phyloP scores from a whole-genome alignment of 2,797 vertebrate genomes.

The Scyliorhinus canicula region DNA sequence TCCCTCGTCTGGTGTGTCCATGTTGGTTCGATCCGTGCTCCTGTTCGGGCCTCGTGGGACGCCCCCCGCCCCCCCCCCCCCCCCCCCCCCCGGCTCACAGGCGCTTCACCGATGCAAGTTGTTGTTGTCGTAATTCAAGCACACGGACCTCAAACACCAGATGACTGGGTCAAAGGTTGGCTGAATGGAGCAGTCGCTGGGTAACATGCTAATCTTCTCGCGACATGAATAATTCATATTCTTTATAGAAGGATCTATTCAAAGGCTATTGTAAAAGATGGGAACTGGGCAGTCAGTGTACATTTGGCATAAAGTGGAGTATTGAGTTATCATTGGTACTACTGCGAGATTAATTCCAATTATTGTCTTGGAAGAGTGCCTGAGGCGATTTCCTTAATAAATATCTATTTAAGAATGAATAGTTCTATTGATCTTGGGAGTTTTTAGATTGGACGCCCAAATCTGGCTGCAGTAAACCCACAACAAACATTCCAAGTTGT shows the following conservation, averaged over 20 bases:
- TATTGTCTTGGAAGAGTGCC: slow-evolving; percentile 15
- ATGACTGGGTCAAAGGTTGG: slow-evolving; percentile 20
- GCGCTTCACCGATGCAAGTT: not conserved
- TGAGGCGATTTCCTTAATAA: not conserved
- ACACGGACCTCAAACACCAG: not conserved
- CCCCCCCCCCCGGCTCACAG: not conserved
- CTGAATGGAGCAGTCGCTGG: not conserved
- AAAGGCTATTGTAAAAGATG: slow-evolving; percentile 19
- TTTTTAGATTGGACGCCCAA: not conserved
- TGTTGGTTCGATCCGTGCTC: not conserved
- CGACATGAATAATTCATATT: slow-evolving; percentile 21
- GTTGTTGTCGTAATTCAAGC: not conserved
- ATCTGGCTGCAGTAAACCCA: not conserved
- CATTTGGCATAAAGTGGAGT: slow-evolving; percentile 15
- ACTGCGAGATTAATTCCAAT: slow-evolving; percentile 20
- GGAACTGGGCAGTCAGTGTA: not conserved
- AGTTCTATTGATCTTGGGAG: slow-evolving; percentile 17
- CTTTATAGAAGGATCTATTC: not conserved
- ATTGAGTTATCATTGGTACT: slow-evolving; percentile 19
- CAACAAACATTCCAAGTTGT: not conserved
- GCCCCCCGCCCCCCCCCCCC: too few relatives aligned
- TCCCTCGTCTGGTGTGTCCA: not conserved
- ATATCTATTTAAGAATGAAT: slow-evolving; percentile 19
- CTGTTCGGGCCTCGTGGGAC: too few relatives aligned
- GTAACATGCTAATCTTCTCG: not conserved